These are phyloP conservation scores for Tetragonula clypearis DNA, from an alignment of 1,140 invertebrate genomes.

Conservation along the genomic window DNA sequence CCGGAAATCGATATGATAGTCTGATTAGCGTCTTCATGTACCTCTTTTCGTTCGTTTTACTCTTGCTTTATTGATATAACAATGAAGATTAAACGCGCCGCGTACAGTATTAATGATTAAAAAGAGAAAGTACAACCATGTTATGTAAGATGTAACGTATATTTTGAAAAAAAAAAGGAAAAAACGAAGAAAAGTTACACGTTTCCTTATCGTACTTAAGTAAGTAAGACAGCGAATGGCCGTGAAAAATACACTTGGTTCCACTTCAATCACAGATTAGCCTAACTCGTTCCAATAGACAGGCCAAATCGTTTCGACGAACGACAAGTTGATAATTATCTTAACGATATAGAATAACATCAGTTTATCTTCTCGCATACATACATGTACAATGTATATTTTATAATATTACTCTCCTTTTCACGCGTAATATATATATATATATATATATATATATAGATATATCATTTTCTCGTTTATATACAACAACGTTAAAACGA, in stretches of 20 bases:
- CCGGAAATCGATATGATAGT: neutral
- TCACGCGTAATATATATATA: neutral
- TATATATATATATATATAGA: no score
- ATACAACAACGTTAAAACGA: slow-evolving; percentile 70
- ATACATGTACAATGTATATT: slow-evolving; percentile 8
- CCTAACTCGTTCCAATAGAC: slow-evolving; percentile 41
- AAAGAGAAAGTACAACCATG: neutral
- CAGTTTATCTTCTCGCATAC: neutral
- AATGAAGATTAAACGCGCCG: neutral
- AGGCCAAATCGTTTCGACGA: slow-evolving; percentile 16
- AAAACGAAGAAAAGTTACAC: slow-evolving; percentile 21
- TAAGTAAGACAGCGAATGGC: slow-evolving; percentile 49
- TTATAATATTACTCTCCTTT: neutral
- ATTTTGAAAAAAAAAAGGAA: slow-evolving; percentile 31
- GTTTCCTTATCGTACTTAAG: slow-evolving; percentile 53
- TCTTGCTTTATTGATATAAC: neutral
- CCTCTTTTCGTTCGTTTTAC: neutral
- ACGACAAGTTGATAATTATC: neutral
- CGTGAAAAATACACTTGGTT: slow-evolving; percentile 44
- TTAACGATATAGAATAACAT: slow-evolving; percentile 24
- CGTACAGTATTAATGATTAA: slow-evolving; percentile 7
- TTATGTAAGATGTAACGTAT: slow-evolving; percentile 27
- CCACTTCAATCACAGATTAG: slow-evolving; percentile 61
- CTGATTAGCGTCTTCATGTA: neutral
- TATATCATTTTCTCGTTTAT: slow-evolving; percentile 58